Evolutionary conservation across 2,113 vertebrate species (phyloP).

Genomic region (Rostratula benghalensis): DNA sequence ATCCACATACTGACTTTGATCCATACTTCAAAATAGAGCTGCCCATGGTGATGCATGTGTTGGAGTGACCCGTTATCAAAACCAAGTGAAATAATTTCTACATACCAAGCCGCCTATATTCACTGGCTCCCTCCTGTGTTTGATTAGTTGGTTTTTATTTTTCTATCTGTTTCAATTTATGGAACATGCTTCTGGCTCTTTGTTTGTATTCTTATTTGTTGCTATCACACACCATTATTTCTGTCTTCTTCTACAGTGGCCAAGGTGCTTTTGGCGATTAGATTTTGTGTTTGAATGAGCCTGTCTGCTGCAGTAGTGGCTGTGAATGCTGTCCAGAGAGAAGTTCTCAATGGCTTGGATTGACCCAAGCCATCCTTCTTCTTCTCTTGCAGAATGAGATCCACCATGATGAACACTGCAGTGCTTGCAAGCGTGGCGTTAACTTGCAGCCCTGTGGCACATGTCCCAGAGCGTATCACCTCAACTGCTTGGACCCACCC

Average conservation of each 20-base stretch:
- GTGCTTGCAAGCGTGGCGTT: slow-evolving; percentile 84
- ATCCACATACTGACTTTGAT: background rate
- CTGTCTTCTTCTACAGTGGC: background rate
- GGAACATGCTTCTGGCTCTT: background rate
- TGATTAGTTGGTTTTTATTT: background rate
- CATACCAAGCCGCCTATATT: background rate
- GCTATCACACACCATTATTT: background rate
- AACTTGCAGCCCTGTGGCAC: slow-evolving; percentile 88
- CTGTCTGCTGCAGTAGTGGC: background rate
- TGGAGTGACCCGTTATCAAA: background rate
- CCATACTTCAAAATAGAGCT: background rate
- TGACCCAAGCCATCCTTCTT: background rate
- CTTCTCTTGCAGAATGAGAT: slow-evolving; percentile 81
- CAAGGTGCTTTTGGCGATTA: background rate
- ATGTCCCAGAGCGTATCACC: slow-evolving; percentile 91
- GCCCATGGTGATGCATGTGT: background rate
- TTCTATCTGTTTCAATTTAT: background rate
- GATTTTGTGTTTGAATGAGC: background rate
- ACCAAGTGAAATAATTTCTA: background rate
- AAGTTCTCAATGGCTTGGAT: background rate
- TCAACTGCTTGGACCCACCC: slow-evolving; percentile 89
- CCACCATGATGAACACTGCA: slow-evolving; percentile 86
- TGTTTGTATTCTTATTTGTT: background rate
- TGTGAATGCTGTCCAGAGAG: background rate
- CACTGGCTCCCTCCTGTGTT: background rate